phyloP scores from a whole-genome alignment of 1,140 invertebrate genomes.

The Microplitis mediator region DNA sequence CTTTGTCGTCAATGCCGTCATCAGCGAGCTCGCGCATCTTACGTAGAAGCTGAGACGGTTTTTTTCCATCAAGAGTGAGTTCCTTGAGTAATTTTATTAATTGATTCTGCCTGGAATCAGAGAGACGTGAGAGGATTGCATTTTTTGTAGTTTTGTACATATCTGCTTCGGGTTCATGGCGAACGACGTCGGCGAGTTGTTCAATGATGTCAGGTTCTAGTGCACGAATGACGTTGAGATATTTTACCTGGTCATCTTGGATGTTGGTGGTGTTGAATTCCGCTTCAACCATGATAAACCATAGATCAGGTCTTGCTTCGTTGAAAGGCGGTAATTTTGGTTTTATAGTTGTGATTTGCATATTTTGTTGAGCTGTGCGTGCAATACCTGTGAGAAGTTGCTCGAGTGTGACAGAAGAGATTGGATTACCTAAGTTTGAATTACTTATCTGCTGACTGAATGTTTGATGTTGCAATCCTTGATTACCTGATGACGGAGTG shows the following conservation, averaged over 20 bases:
- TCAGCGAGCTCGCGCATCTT: constrained; percentile 33
- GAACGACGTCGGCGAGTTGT: constrained; percentile 26
- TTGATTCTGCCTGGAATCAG: constrained; percentile 34
- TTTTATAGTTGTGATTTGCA: neutral
- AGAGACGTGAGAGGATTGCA: constrained; percentile 17
- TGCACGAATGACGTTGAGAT: too few relatives aligned
- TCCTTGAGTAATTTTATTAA: constrained; percentile 37
- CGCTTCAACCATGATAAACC: constrained; percentile 1
- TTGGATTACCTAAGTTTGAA: too few relatives aligned
- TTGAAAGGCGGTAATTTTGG: neutral
- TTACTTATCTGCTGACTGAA: too few relatives aligned
- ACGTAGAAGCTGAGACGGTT: constrained; percentile 39
- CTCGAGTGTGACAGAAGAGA: too few relatives aligned
- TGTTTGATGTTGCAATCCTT: too few relatives aligned
- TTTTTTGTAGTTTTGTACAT: constrained; percentile 27
- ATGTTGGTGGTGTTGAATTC: neutral
- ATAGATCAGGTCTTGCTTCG: neutral
- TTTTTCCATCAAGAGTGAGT: constrained; percentile 36
- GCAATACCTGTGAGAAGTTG: too few relatives aligned
- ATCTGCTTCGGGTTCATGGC: neutral
- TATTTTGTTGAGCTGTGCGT: too few relatives aligned
- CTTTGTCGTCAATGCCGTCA: constrained; percentile 18
- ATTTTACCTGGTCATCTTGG: neutral
- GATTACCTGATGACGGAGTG: too few relatives aligned
- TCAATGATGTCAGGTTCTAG: neutral